phyloP scores from a whole-genome alignment of 1,140 invertebrate genomes.

The Pomacea maculata region DNA sequence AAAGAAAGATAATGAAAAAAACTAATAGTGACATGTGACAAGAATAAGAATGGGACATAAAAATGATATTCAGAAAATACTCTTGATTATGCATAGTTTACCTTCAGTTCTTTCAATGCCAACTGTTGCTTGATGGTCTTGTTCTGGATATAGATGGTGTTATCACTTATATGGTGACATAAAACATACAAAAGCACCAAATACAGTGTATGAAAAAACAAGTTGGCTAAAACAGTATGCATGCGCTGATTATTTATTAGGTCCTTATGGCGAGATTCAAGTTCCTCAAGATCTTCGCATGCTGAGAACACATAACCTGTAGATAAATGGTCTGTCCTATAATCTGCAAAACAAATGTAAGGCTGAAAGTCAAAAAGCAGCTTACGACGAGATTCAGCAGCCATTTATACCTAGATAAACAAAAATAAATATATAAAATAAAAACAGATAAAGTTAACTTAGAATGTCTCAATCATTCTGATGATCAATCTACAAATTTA shows the following conservation, averaged over 20 bases:
- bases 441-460: not conserved
- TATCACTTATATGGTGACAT: constrained; percentile 26
- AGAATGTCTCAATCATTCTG: not conserved
- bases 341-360: not conserved
- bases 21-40: too few relatives aligned
- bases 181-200: constrained; percentile 24
- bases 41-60: too few relatives aligned
- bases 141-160: constrained; percentile 28
- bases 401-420: not conserved
- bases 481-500: not conserved
- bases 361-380: not conserved
- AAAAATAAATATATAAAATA: not conserved
- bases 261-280: not conserved
- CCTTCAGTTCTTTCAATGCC: not conserved
- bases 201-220: constrained; percentile 15
- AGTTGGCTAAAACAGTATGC: not conserved
- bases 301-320: not conserved
- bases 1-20: too few relatives aligned
- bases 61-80: too few relatives aligned
- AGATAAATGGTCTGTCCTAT: not conserved
- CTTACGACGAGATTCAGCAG: not conserved
- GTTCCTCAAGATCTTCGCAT: constrained; percentile 10
- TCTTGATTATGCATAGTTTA: too few relatives aligned
- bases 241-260: constrained; percentile 20
- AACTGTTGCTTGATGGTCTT: constrained; percentile 6